Conservation (phyloP, 2,888 invertebrate genomes). For the Drosophila sordidula region DNA sequence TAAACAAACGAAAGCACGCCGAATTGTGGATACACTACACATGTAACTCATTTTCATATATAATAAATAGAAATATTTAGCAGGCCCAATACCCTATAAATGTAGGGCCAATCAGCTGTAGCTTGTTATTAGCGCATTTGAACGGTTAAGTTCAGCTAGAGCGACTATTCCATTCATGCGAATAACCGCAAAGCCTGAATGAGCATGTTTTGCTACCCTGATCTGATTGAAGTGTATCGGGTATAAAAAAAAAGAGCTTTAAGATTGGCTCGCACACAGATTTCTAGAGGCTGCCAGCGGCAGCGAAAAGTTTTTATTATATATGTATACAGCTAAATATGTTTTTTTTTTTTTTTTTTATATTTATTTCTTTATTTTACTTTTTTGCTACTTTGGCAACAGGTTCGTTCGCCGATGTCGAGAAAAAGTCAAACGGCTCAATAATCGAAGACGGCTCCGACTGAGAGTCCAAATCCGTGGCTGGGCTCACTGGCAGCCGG, state of each 20-base stretch:
- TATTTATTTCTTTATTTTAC: slow-evolving; percentile 30
- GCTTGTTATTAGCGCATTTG: neutral
- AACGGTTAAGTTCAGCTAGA: slow-evolving; percentile 2
- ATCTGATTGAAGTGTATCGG: slow-evolving; percentile 44
- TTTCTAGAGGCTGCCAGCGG: slow-evolving; percentile 62
- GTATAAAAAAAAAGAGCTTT: slow-evolving; percentile 29
- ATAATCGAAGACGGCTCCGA: slow-evolving; percentile 66
- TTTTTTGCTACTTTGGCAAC: slow-evolving; percentile 67
- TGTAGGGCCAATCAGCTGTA: neutral
- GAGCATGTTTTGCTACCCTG: slow-evolving; percentile 33
- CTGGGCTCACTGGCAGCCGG: slow-evolving; percentile 48
- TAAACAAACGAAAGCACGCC: neutral
- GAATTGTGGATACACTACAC: slow-evolving; percentile 24
- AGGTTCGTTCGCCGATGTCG: slow-evolving; percentile 65
- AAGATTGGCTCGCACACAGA: slow-evolving; percentile 52
- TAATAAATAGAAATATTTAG: neutral
- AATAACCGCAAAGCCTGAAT: slow-evolving; percentile 17
- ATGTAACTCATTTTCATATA: neutral
- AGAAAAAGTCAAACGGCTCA: slow-evolving; percentile 76
- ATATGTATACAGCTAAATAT: slow-evolving; percentile 13
- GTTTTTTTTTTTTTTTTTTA: slow-evolving; percentile 23
- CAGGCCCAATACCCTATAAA: neutral
- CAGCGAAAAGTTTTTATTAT: slow-evolving; percentile 35
- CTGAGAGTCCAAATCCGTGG: slow-evolving; percentile 29
- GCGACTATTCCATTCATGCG: slow-evolving; percentile 21